Evolutionary conservation across 2,113 vertebrate species (phyloP).

Genomic region (Lepus americanus): DNA sequence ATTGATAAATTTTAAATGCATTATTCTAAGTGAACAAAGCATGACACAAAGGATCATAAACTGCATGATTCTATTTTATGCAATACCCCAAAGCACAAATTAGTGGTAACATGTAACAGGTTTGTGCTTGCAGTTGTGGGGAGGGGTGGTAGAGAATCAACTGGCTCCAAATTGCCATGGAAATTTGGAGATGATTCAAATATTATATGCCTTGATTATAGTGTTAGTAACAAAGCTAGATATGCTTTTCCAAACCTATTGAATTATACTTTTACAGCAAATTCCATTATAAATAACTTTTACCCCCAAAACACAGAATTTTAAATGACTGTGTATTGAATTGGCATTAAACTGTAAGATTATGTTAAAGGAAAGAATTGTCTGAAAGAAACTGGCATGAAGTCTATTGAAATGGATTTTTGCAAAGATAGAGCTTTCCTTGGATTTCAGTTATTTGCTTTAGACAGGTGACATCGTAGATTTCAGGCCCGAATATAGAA

Average conservation of each 20-base stretch:
- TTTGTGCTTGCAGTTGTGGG: neutral
- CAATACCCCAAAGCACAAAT: neutral
- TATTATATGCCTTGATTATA: neutral
- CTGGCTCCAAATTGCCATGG: neutral
- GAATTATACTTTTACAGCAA: neutral
- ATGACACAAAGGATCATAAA: neutral
- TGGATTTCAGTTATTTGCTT: neutral
- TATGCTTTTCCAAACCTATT: neutral
- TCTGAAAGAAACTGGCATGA: neutral
- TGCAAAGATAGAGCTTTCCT: neutral
- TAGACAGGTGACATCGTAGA: neutral
- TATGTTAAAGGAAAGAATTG: neutral
- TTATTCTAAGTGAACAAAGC: neutral
- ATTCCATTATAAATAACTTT: neutral
- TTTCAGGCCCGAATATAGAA: neutral
- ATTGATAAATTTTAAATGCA: neutral
- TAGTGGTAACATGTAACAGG: neutral
- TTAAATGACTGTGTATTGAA: neutral
- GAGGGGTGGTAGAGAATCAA: neutral
- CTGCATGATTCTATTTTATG: neutral
- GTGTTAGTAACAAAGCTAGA: neutral
- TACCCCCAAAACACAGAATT: neutral
- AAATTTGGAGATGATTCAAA: neutral
- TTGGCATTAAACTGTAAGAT: neutral
- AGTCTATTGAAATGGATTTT: constrained; percentile 38